Base-by-base conservation (phyloP, 2,113 vertebrate species). In the Seriola dumerili region DNA sequence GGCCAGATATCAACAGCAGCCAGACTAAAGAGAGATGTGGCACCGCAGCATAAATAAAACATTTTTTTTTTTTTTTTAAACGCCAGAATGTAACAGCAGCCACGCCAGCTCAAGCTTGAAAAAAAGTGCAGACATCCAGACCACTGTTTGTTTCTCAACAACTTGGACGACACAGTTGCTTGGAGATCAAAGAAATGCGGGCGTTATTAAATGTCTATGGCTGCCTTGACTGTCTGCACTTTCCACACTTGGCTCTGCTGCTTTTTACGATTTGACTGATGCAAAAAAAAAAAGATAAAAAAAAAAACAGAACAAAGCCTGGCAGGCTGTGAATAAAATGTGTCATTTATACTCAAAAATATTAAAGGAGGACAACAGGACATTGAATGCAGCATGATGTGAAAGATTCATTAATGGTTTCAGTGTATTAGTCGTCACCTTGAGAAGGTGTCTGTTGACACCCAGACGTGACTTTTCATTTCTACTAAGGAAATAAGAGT, bases 21-120 rank as follows among this genome's bases (percentile, higher is more conserved):
- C 81, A 90, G 88, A 52, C 75, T 57, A 85, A 83, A 91, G 81
- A 86, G 67, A 76, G 83, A 58, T 40, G 67, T 88, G 80, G 50
- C 72, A 64, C 55, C 21, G 16, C 11, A 54, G 77, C 57, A 70
- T 74, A 64, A 50, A 57, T 70, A 8, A 46, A 48, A 36, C 48
- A 61, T 10, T 10, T 29, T 29, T 29, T 29, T 29, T 29, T 29
- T 29, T 29, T 29, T 29, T 29, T 29, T 29, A 61, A 23, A 5
- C 0, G 0, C 1, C 40, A 52, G 16, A 79, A 59, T 55, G n/a
- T 36, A 76, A 52, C 38, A 5, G 70, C 82, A 68, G 69, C 71
- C 14, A 29, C 29, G 59, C 78, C 78, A 76, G 65, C 76, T 62
- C 36, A 66, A 85, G 57, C 84, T 38, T 29, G 8, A 57, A 72